Percentiles rank a stretch among this genome's conserved stretches.
phyloP scores from a whole-genome alignment of 2,888 invertebrate species.

The Catocala fraxini region DNA sequence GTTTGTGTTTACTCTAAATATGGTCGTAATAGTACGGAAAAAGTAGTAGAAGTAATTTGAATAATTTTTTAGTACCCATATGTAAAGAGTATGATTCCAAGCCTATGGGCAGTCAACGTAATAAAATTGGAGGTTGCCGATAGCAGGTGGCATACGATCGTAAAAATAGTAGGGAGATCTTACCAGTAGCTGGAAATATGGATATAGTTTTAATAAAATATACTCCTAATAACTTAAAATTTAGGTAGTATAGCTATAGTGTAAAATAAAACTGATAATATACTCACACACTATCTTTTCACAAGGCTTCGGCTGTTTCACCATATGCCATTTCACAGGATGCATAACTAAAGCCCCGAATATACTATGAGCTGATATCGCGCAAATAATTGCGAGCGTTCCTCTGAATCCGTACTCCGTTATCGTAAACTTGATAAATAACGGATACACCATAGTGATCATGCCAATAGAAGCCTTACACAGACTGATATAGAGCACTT shows the following conservation, averaged over 20 bases:
- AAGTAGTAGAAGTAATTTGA: no score
- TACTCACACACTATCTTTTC: conserved; percentile 81
- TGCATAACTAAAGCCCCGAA: conserved; percentile 91
- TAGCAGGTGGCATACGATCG: no score
- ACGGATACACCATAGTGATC: conserved; percentile 90
- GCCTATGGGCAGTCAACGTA: no score
- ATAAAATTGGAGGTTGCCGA: no score
- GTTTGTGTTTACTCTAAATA: no score
- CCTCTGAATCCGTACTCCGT: conserved; percentile 91
- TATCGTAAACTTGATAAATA: conserved; percentile 89
- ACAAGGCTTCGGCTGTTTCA: conserved; percentile 74
- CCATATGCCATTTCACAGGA: conserved; percentile 92
- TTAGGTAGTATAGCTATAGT: neutral
- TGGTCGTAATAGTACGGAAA: no score
- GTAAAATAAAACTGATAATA: conserved; percentile 2
- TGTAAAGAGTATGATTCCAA: no score
- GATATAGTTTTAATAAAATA: no score
- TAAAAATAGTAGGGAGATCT: no score
- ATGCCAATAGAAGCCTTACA: conserved; percentile 91
- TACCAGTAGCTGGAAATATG: no score
- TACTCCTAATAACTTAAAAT: neutral
- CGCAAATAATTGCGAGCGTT: conserved; percentile 90
- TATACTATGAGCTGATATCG: conserved; percentile 89
- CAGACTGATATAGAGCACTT: conserved; percentile 90
- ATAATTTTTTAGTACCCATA: no score